Evolutionary conservation across 2,113 vertebrate genomes (phyloP), one percentile per base, ranked within the genome.

Genomic region (Perca schrenkii): DNA sequence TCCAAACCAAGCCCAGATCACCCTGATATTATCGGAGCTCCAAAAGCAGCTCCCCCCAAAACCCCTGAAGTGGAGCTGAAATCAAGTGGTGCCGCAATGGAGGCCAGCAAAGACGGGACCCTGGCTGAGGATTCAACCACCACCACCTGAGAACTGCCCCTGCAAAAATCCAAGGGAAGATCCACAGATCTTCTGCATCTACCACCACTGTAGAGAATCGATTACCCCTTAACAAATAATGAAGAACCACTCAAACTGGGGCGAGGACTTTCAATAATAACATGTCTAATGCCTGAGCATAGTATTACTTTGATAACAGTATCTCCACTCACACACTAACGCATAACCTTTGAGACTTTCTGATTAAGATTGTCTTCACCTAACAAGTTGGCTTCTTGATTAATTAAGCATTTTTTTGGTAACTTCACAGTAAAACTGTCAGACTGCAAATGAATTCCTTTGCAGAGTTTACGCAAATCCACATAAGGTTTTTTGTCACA

Each of bases 11-110:
- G 83, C 60, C 87, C 91, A 17, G 93, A 91, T 75, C 89, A 92
- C 6, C 50, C 69, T 8, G 88, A 90, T 70, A 73, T 91, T 8
- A 90, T 88, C 2, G 83, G 63, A 73, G 73, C 84, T 82, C 84
- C 91, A 52, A 94, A 93, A 74, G 85, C 80, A 13, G 86, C 80
- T 1, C 74, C 91, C 1, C 82, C 92, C 46, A 95, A 95, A 93
- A 91, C 92, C 81, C 94, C 93, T 19, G 94, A 95, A 65, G 86
- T 89, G 63, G 94, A 94, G 83, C 72, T 91, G 74, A 94, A 93
- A 78, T 86, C 91, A 2, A 82, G 78, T 6, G 76, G 79, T 54
- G 74, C 84, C 5, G 14, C 69, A 31, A 46, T 84, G 53, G 93
- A 91, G n/a, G 82, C 61, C 8, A 79, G 73, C 73, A 93, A 87